Evolutionary conservation across 2,797 vertebrate species (phyloP), one percentile per base, ranked within the genome.

Genomic region (Buceros bicornis): DNA sequence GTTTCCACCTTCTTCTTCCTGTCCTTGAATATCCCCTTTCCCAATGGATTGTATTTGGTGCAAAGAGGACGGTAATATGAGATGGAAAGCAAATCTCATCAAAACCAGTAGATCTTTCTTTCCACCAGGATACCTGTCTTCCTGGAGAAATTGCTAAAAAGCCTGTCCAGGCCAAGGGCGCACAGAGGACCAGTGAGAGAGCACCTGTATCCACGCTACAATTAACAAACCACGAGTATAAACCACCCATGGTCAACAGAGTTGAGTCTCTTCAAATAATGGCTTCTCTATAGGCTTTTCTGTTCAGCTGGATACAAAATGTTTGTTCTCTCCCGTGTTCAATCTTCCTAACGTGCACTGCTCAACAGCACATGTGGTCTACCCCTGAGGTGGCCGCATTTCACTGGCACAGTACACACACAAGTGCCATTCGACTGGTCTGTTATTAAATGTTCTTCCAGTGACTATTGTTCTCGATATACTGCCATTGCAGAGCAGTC

Each of bases 331-430:
- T 54, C 33, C 76, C 14, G 4, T 24, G 13, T 53, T 54, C 21
- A 1, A 0, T 13, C 19, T 43, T 67, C 71, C 65, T 67, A 11
- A 24, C 1, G 5, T 13, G 35, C n/a, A 13, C 40, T 28, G n/a
- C 64, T 85, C 21, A 70, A 31, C n/a, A 87, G 37, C 54, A 19
- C 1, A 0, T 13, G 6, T 42, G 13, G 14, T 31, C 40, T 53
- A 4, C n/a, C 25, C 14, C 56, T 65, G 64, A n/a, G 10, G 14
- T 29, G 24, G 25, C 33, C 50, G 35, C 37, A 11, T 70, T 80
- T 77, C 67, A 66, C 22, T 43, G 29, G 20, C 60, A 51, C 15
- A 10, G 28, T 35, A 57, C 20, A 4, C 19, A 14, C 7, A 61
- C 37, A 72, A 77, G 18, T 47, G 25, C 76, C 47, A 14, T 73